These are phyloP conservation scores for Lophotriccus pileatus DNA, from an alignment of 2,797 vertebrate species.

Conservation along the genomic window DNA sequence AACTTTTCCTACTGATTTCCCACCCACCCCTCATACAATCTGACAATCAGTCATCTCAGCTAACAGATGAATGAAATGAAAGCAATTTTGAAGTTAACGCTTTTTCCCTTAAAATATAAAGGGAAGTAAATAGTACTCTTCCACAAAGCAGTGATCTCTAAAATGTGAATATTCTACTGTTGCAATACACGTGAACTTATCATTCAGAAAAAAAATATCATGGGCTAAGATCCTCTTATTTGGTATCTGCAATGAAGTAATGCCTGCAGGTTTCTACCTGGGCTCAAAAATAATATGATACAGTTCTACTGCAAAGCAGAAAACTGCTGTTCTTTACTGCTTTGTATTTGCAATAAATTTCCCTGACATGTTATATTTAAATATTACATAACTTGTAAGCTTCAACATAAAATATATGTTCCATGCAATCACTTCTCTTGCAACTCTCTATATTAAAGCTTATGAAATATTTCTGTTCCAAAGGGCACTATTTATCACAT, in stretches of 20 bases:
- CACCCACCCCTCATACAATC: not conserved
- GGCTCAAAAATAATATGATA: not conserved
- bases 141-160: not conserved
- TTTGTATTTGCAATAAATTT: not conserved
- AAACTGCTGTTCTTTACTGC: not conserved
- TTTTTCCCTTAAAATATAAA: not conserved
- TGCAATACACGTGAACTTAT: not conserved
- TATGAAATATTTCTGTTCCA: not conserved
- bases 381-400: not conserved
- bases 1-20: not conserved
- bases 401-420: not conserved
- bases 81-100: not conserved
- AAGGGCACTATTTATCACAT: not conserved
- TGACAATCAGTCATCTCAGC: not conserved
- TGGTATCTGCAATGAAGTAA: not conserved
- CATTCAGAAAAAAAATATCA: not conserved
- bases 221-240: not conserved
- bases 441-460: not conserved
- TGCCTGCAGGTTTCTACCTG: not conserved
- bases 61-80: not conserved
- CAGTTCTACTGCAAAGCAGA: not conserved
- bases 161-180: not conserved
- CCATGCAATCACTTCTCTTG: not conserved
- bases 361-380: not conserved
- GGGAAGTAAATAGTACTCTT: not conserved